phyloP scores from a whole-genome alignment of 2,113 vertebrate species.

The Burhinus oedicnemus region DNA sequence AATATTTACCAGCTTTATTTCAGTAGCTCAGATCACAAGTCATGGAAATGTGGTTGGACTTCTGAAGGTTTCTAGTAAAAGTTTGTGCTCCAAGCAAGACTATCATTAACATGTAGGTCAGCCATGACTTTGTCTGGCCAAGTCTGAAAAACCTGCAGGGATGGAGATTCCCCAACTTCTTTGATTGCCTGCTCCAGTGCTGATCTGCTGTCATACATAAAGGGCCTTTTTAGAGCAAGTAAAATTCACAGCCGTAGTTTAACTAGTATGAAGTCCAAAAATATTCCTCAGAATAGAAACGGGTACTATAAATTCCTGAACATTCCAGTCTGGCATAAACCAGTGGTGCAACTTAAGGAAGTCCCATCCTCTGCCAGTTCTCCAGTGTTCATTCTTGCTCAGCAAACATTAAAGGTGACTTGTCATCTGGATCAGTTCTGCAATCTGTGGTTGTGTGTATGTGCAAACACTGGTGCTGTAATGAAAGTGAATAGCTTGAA shows the following conservation, averaged over 20 bases:
- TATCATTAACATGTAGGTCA: neutral
- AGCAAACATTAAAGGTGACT: neutral
- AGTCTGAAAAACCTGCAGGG: neutral
- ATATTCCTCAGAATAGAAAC: neutral
- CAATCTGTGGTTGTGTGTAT: neutral
- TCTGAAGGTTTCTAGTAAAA: neutral
- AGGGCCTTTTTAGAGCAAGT: neutral
- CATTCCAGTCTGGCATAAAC: neutral
- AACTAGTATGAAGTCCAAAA: neutral
- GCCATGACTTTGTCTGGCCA: neutral
- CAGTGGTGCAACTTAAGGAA: neutral
- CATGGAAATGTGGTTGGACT: neutral
- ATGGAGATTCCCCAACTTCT: neutral
- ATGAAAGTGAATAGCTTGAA: neutral
- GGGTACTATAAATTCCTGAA: neutral
- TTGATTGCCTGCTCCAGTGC: neutral
- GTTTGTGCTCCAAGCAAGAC: neutral
- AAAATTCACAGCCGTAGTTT: neutral
- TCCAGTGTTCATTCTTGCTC: neutral
- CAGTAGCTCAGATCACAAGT: neutral
- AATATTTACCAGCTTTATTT: neutral
- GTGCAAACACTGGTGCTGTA: neutral
- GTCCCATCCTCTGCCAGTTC: neutral
- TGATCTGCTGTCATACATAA: neutral
- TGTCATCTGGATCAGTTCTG: neutral